Base-by-base conservation (phyloP, 2,888 invertebrate species). In the Oscheius sp. region DNA sequence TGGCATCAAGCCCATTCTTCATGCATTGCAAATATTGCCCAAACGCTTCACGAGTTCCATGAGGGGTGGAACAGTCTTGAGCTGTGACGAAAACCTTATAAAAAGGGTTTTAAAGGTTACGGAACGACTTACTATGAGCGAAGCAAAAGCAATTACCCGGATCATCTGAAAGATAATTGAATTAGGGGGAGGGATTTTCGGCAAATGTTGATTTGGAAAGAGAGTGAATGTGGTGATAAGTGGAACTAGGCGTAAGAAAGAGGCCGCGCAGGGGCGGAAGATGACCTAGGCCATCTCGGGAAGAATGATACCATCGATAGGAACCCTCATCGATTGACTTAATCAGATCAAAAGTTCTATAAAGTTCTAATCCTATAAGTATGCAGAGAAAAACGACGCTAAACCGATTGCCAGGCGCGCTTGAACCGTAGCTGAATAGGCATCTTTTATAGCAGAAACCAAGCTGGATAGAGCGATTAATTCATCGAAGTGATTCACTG, bases 21-120 rank as follows among this genome's bases (percentile, higher is more conserved):
- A 88, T 82, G 75, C 88, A 88, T 60, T 80, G 79, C 70, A 88
- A 80, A 78, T 86, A 88, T 21, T 72, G 75, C 32, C 87, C 86
- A 70, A 88, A 85, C 9, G 82, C 73, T 50, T 80, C 79, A 33
- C 80, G 77, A 2, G 84, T 84, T 47, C 77, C 82, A 48, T 77
- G 76, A 11, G 81, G 78, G 11, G 80, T 66, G 3, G 80, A 79
- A 72, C 85, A 85, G 58, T 84, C 84, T 75, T 85, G 85, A 7
- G 80, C 80, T 47, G 65, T 37, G 65, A 71, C 79, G 33, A 77
- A n/a, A 74, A 74, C 53, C 70, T 75, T 48, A 32, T 76, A 65
- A 55, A n/a, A 55, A 9, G 2, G 9, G 21, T 9, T 63, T 13
- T 63, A 47, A 21, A 21, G 47, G 3, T n/a, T n/a, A 5, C 2